Conservation (phyloP, 2,113 vertebrate species). For the Sorex fumeus region DNA sequence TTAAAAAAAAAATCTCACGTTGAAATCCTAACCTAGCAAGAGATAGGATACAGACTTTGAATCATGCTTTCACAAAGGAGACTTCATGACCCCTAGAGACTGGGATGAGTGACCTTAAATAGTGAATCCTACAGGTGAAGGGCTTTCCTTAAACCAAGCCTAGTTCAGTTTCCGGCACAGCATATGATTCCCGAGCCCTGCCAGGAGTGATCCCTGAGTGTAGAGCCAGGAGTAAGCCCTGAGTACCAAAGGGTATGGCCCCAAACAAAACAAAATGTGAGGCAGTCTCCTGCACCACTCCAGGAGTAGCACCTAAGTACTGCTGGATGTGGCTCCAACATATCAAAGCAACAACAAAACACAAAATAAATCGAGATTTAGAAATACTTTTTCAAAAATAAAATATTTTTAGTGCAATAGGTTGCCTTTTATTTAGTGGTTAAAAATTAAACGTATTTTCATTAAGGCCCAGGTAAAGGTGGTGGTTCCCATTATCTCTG, state of each 20-base stretch:
- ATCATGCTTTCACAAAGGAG: neutral
- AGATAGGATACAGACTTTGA: neutral
- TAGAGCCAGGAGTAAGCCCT: too few species aligned
- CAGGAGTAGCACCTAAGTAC: too few species aligned
- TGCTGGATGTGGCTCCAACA: too few species aligned
- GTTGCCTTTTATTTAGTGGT: neutral
- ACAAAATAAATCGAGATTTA: neutral
- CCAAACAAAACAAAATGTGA: too few species aligned
- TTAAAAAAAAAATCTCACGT: neutral
- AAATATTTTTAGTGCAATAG: neutral
- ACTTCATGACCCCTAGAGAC: neutral
- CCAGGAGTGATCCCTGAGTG: too few species aligned
- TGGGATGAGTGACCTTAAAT: neutral
- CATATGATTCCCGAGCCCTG: too few species aligned
- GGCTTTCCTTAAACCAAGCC: neutral
- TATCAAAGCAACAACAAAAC: too few species aligned
- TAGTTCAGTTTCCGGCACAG: too few species aligned
- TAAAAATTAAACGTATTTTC: neutral
- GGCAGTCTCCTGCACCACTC: too few species aligned
- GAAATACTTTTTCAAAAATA: neutral
- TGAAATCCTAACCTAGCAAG: neutral
- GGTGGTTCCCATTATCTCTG: neutral
- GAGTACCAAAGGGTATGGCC: too few species aligned
- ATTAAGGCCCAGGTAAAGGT: neutral
- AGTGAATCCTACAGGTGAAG: neutral